Conservation (phyloP, 2,888 invertebrate genomes). For the Lasioglossum malachurum region DNA sequence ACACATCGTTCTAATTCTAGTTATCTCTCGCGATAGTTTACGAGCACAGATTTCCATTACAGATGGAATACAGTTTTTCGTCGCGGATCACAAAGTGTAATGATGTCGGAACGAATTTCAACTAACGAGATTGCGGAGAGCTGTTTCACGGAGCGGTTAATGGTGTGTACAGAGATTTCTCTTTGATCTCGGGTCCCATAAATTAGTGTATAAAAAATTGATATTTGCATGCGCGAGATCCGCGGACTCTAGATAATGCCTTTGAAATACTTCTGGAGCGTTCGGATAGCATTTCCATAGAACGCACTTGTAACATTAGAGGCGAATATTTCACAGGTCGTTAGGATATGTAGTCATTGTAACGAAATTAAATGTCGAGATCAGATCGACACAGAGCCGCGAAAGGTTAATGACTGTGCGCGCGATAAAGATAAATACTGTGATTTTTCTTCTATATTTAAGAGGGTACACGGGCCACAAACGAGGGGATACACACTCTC, state of each 20-base stretch:
- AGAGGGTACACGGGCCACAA: background rate
- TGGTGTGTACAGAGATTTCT: background rate
- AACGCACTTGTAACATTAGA: slow-evolving; percentile 1
- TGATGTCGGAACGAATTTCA: background rate
- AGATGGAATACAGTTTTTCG: background rate
- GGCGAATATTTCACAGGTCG: background rate
- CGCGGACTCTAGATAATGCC: background rate
- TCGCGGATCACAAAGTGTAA: background rate
- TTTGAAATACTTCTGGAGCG: background rate
- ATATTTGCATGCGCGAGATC: background rate
- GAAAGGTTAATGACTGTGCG: background rate
- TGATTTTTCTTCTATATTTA: slow-evolving; percentile 6
- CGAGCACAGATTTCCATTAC: background rate
- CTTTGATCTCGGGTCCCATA: background rate
- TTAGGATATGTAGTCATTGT: slow-evolving; percentile 6
- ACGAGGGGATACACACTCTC: background rate
- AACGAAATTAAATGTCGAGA: slow-evolving; percentile 2
- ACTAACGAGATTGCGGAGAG: background rate
- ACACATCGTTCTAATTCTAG: background rate
- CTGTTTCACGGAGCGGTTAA: background rate
- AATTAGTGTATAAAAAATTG: background rate
- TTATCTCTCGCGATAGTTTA: slow-evolving; percentile 2
- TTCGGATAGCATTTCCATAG: background rate
- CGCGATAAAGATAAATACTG: background rate
- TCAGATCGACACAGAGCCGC: background rate